A percentile compares a stretch with the other conserved stretches of the same genome.
Evolutionary conservation across 2,797 vertebrate species (phyloP).

Genomic region (Myoxocephalus aenaeus): DNA sequence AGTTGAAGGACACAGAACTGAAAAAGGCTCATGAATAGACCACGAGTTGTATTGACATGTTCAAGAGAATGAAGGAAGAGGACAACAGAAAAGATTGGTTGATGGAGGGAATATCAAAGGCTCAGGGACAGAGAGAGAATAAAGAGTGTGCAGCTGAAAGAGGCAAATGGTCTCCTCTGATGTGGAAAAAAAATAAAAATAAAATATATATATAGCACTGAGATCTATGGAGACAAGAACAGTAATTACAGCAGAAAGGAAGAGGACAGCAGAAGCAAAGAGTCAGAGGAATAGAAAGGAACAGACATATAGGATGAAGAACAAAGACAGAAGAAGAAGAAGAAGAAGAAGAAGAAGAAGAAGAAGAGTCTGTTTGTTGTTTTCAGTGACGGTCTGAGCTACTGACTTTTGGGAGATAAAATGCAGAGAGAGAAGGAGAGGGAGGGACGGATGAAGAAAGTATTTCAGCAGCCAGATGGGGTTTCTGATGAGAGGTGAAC

Average conservation of each 20-base stretch:
- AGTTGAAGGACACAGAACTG: constrained; percentile 8
- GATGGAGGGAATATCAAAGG: constrained; percentile 10
- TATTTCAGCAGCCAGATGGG: constrained; percentile 3
- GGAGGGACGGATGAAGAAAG: not conserved
- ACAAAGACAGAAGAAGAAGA: not conserved
- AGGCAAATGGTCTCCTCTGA: constrained; percentile 3
- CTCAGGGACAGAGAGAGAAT: not conserved
- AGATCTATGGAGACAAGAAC: constrained; percentile 28
- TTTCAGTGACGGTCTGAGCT: constrained; percentile 1
- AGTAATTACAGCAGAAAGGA: constrained; percentile 13
- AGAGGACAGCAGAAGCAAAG: not conserved
- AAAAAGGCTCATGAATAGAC: constrained; percentile 3
- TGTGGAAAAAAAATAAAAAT: not conserved
- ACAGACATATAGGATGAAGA: not conserved
- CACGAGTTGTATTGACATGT: constrained; percentile 1
- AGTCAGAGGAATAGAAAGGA: not conserved
- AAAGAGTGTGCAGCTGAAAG: not conserved
- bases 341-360: too few species aligned
- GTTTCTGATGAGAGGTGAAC: constrained; percentile 20
- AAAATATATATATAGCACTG: not conserved
- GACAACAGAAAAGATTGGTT: not conserved
- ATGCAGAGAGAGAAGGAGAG: not conserved
- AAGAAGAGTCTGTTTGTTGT: too few species aligned
- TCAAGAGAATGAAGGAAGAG: constrained; percentile 21
- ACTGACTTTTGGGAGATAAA: not conserved